Conservation (phyloP, 1,140 invertebrate genomes). For the Aethina tumida region DNA sequence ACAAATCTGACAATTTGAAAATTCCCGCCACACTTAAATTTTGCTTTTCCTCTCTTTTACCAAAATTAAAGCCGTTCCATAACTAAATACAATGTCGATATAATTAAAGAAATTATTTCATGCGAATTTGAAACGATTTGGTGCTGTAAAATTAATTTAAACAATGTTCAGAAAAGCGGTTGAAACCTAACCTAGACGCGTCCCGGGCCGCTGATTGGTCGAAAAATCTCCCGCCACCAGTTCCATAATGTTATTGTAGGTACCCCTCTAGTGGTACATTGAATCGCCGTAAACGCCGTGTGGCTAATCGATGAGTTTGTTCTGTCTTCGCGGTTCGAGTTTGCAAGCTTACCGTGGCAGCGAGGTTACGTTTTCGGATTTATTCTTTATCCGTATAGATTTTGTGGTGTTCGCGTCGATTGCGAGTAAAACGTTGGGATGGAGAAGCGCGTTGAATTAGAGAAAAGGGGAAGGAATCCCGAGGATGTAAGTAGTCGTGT, state of each 20-base stretch:
- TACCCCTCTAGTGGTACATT: conserved; percentile 14
- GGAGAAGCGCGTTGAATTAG: conserved; percentile 87
- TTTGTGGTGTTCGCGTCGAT: conserved; percentile 8
- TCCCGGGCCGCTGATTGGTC: too few relatives aligned
- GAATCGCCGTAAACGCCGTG: conserved; percentile 12
- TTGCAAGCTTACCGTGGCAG: conserved; percentile 7
- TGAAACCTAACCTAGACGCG: too few relatives aligned
- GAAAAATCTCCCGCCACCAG: conserved; percentile 14
- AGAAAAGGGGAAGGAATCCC: conserved; percentile 72
- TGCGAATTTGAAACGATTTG: too few relatives aligned
- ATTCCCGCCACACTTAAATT: too few relatives aligned
- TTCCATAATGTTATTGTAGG: conserved; percentile 14
- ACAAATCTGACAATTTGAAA: too few relatives aligned
- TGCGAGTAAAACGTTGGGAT: conserved; percentile 41
- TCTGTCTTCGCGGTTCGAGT: conserved; percentile 12
- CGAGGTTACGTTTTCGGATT: conserved; percentile 10
- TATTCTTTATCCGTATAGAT: conserved; percentile 1
- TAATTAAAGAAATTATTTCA: too few relatives aligned
- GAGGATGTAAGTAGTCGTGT: conserved; percentile 59
- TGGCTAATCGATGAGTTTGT: conserved; percentile 12
- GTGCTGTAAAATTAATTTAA: too few relatives aligned
- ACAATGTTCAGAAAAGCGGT: too few relatives aligned
- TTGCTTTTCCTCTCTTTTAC: too few relatives aligned
- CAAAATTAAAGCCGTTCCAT: too few relatives aligned
- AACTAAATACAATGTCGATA: too few relatives aligned